Conservation (phyloP, 2,113 vertebrate genomes). For the Micronisus gabar region DNA sequence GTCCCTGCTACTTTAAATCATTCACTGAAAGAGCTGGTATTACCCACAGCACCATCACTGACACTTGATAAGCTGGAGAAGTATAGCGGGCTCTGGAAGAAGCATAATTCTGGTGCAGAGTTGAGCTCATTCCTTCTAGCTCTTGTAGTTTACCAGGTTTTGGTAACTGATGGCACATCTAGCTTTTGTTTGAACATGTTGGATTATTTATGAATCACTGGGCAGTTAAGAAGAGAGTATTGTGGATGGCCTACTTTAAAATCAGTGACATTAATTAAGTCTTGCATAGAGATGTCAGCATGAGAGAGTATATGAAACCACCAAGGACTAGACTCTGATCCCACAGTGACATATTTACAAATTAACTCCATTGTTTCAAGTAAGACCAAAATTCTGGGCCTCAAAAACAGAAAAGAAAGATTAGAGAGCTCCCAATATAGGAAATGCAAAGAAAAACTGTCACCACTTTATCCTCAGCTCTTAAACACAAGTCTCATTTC, state of each 20-base stretch:
- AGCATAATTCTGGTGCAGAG: background rate
- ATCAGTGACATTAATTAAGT: background rate
- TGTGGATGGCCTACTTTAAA: background rate
- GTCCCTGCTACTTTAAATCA: background rate
- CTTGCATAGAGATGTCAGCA: background rate
- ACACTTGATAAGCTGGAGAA: background rate
- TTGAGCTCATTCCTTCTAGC: background rate
- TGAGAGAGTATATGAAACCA: background rate
- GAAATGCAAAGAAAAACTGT: background rate
- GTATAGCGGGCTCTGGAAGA: accelerated
- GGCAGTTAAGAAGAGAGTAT: background rate
- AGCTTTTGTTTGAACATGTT: background rate
- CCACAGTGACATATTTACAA: background rate
- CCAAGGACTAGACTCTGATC: background rate
- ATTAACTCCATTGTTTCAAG: background rate
- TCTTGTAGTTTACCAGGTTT: background rate
- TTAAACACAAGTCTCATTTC: background rate
- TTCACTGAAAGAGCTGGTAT: background rate
- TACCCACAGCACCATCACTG: background rate
- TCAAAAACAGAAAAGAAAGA: background rate
- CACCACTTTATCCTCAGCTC: background rate
- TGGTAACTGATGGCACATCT: background rate
- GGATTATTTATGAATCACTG: background rate
- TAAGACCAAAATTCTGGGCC: background rate
- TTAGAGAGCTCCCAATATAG: background rate